Base-by-base conservation (phyloP, 2,888 invertebrate species). In the Eupithecia subumbrata region DNA sequence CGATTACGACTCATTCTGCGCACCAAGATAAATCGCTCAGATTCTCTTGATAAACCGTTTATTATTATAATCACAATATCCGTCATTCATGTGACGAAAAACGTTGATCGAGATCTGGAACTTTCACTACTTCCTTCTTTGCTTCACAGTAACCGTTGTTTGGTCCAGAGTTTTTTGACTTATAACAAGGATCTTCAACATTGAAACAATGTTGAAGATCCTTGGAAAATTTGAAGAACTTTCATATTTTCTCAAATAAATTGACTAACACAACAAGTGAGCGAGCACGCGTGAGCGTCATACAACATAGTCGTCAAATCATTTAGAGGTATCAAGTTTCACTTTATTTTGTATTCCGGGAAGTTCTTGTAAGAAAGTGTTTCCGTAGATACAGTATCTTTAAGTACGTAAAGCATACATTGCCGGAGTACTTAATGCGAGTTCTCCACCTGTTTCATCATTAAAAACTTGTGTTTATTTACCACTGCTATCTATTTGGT, bases 341-440 rank as follows among this genome's bases (percentile, higher is more conserved):
- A 90, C 92, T 88, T 87, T 86, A 86, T 90, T 92, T 90, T 85
- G 90, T 92, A 92, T 92, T 90, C 92, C 86, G 75, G 80, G 80
- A 80, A 80, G 81, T 81, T 78, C 79, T 79, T 79, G 80, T 74
- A 85, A 84, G 89, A 89, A 89, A 89, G 88, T 84, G 82, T 89
- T 90, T 83, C 87, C 85, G 81, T 83, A 87, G 82, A 86, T 83
- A 69, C 73, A 73, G 73, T 79, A 67, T 67, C n/a, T 37, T 34
- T 37, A 37, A 37, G 37, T 37, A 37, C 12, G 70, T 69, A 52
- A 52, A 71, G 69, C 25, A 37, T 72, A 78, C 76, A 76, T 75
- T 9, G 30, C 66, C 60, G 60, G 12, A 60, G 60, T 60, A 76
- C 68, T 70, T 74, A 76, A 78, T 68, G 72, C 71, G 40, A 60